Base-by-base conservation (phyloP, 2,113 vertebrate genomes). In the Chloropsis cyanopogon region DNA sequence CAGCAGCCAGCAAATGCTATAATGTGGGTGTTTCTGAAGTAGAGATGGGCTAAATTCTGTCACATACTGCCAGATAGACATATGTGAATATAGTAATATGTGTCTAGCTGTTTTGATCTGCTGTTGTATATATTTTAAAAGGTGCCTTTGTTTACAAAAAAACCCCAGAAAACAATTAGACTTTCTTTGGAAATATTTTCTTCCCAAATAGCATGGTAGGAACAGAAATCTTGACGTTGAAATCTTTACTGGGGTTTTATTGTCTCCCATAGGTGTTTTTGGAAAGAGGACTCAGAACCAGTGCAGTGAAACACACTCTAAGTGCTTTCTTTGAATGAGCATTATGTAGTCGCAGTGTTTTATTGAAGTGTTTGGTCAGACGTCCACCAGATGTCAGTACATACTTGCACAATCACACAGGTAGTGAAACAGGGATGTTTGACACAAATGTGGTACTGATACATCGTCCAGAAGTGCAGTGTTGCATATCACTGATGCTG, bases 321-420 rank as follows among this genome's bases (percentile, higher is more conserved):
- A 64, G 8, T 8, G 47, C 11, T 29, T 61, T 33, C 3, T 53
- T 72, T 42, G 37, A 69, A 76, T 0, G 2, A 59, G 11, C 3
- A 29, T 1, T 26, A 7, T 4, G 3, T 5, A 47, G 9, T 5
- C 3, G 0, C 23, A 14, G 11, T 4, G 3, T 15, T 73, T 73
- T 31, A 63, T 7, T 35, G 52, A 21, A 2, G 3, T 33, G 31
- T 69, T 79, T 4, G 0, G 9, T 35, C 47, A 33, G 79, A 35
- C 0, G 7, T 28, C 95, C 96, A 97, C 95, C 90, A 97, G 96
- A 88, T 97, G 96, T 92, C 96, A 97, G 93, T 17, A 57, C 39
- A 41, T 31, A 21, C 87, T 70, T 77, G 59, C 42, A 77, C 24
- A 93, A 94, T 20, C 2, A 0, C 12, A 3, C 9, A 35, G 18